Evolutionary conservation across 2,797 vertebrate genomes (phyloP).

Genomic region (Hemibagrus guttatus): DNA sequence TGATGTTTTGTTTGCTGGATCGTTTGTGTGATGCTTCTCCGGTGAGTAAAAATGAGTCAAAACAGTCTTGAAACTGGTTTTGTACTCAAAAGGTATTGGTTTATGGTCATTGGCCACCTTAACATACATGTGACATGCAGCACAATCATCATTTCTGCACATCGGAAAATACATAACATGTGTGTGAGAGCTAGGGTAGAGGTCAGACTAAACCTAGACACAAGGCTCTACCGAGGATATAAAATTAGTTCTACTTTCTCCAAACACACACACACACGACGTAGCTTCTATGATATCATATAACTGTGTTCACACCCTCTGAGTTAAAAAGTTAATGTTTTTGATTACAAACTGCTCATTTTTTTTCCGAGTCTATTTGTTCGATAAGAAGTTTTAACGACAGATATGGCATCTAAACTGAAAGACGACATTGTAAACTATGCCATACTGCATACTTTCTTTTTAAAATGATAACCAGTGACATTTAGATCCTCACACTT

Average conservation of each 20-base stretch:
- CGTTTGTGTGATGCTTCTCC: not conserved
- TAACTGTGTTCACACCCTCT: conserved; percentile 77
- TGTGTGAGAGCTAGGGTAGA: conserved; percentile 69
- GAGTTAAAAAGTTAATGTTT: conserved; percentile 76
- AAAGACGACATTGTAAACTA: conserved; percentile 81
- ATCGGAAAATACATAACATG: conserved; percentile 75
- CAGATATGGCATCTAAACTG: conserved; percentile 80
- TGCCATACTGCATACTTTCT: conserved; percentile 75
- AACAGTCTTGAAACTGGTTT: conserved; percentile 66
- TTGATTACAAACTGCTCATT: conserved; percentile 77
- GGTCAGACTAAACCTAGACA: conserved; percentile 78
- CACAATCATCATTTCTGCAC: conserved; percentile 82
- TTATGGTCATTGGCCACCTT: conserved; percentile 79
- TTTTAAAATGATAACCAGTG: conserved; percentile 75
- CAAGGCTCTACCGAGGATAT: conserved; percentile 76
- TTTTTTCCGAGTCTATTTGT: conserved; percentile 71
- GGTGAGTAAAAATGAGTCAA: conserved; percentile 62
- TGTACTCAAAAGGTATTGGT: conserved; percentile 70
- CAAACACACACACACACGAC: conserved; percentile 82
- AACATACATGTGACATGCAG: conserved; percentile 84
- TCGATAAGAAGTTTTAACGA: conserved; percentile 69
- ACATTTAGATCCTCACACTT: conserved; percentile 73
- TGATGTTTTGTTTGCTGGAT: not conserved
- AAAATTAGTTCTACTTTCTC: conserved; percentile 78
- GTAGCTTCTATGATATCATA: conserved; percentile 80